phyloP scores from a whole-genome alignment of 2,888 invertebrate species.

The Rotaria magnacalcarata region DNA sequence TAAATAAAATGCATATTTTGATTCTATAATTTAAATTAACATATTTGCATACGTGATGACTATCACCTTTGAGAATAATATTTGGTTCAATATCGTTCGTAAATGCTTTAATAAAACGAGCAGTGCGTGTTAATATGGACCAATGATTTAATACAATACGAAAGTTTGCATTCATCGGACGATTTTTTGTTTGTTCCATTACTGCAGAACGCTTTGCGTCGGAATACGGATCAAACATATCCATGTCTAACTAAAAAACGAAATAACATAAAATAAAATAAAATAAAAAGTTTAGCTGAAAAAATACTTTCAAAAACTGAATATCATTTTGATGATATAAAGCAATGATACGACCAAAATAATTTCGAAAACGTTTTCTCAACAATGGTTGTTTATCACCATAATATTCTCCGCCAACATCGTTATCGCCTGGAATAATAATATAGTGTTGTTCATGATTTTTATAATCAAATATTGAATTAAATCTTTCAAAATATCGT shows the following conservation, averaged over 20 bases:
- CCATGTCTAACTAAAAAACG: background rate
- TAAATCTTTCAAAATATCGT: background rate
- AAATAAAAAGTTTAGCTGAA: constrained; percentile 46
- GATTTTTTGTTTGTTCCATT: constrained; percentile 3
- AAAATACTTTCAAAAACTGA: constrained; percentile 58
- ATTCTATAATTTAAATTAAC: background rate
- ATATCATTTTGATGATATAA: constrained; percentile 59
- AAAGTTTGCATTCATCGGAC: background rate
- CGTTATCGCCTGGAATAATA: constrained; percentile 90
- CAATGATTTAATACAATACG: constrained; percentile 54
- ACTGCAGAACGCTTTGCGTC: background rate
- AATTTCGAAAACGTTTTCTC: constrained; percentile 67
- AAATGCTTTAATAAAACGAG: constrained; percentile 41
- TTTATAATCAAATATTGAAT: constrained; percentile 64
- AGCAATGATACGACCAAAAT: constrained; percentile 69
- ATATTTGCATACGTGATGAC: constrained; percentile 51
- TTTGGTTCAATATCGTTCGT: constrained; percentile 32
- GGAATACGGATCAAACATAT: background rate
- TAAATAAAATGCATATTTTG: background rate
- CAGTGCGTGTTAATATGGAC: constrained; percentile 45
- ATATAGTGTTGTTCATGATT: constrained; percentile 56
- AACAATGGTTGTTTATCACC: constrained; percentile 49
- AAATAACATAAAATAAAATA: constrained; percentile 38
- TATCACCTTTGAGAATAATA: constrained; percentile 45
- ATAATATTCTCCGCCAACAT: constrained; percentile 82